Evolutionary conservation across 2,113 vertebrate genomes (phyloP).

Genomic region (Bucco capensis): DNA sequence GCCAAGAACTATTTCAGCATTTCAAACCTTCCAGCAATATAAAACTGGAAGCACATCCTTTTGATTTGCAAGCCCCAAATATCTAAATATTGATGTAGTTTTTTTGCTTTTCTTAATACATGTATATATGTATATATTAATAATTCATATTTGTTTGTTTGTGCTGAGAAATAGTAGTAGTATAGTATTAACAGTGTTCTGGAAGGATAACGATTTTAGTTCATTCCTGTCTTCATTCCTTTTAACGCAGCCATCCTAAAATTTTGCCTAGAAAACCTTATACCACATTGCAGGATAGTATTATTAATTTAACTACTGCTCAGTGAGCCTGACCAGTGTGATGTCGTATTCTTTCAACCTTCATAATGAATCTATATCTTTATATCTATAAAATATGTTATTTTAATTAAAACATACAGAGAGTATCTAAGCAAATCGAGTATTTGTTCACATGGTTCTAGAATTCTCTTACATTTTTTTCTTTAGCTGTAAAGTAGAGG

Average conservation of each 20-base stretch:
- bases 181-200: not conserved
- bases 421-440: not conserved
- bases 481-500: not conserved
- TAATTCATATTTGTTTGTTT: not conserved
- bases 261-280: not conserved
- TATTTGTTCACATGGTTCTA: not conserved
- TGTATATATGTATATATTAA: not conserved
- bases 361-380: not conserved
- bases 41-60: not conserved
- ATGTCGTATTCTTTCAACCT: not conserved
- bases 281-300: not conserved
- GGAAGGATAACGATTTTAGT: not conserved
- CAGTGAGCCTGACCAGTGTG: not conserved
- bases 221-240: not conserved
- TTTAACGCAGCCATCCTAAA: not conserved
- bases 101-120: not conserved
- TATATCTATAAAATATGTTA: not conserved
- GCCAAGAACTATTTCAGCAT: slow-evolving; percentile 1
- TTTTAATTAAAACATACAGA: not conserved
- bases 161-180: not conserved
- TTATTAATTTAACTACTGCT: not conserved
- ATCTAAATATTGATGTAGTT: not conserved
- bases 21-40: not conserved
- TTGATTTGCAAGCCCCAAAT: not conserved
- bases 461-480: not conserved